Conservation (phyloP, 2,888 invertebrate genomes). For the Trichacis sp. region DNA sequence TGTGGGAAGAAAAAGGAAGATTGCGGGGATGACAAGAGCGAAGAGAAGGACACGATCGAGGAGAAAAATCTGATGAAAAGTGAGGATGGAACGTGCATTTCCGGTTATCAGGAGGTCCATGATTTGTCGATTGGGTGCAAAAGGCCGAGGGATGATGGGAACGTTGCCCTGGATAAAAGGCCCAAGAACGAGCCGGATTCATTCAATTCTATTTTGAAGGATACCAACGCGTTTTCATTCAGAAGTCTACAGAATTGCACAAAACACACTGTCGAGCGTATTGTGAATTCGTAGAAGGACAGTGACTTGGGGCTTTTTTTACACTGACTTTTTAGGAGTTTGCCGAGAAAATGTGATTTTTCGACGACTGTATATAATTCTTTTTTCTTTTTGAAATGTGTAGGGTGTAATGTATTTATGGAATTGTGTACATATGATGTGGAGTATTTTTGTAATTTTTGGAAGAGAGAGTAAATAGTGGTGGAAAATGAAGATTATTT, state of each 20-base stretch:
- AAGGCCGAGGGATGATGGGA: slow-evolving; percentile 40
- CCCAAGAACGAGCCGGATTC: slow-evolving; percentile 43
- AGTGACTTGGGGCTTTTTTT: too few relatives aligned
- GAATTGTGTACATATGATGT: slow-evolving; percentile 7
- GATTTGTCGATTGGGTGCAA: slow-evolving; percentile 53
- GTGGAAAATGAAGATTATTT: background rate
- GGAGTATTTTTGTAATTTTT: slow-evolving; percentile 27
- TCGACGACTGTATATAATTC: too few relatives aligned
- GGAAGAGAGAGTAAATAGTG: slow-evolving; percentile 26
- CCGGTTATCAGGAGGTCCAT: slow-evolving; percentile 34
- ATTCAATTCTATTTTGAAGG: slow-evolving; percentile 44
- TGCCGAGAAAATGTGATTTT: too few relatives aligned
- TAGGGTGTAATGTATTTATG: slow-evolving; percentile 6
- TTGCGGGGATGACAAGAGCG: slow-evolving; percentile 46
- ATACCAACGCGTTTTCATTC: slow-evolving; percentile 42
- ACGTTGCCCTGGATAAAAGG: slow-evolving; percentile 41
- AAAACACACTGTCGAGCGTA: slow-evolving; percentile 64
- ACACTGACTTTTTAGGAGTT: too few relatives aligned
- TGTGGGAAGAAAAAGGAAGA: slow-evolving; percentile 66
- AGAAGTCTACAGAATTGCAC: slow-evolving; percentile 55
- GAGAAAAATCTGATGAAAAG: too few relatives aligned
- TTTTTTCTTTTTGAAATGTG: too few relatives aligned
- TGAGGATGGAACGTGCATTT: slow-evolving; percentile 18
- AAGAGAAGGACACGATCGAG: slow-evolving; percentile 37
- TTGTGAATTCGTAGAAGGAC: slow-evolving; percentile 61